Evolutionary conservation across 2,113 vertebrate species (phyloP).

Genomic region (Madoqua kirkii): DNA sequence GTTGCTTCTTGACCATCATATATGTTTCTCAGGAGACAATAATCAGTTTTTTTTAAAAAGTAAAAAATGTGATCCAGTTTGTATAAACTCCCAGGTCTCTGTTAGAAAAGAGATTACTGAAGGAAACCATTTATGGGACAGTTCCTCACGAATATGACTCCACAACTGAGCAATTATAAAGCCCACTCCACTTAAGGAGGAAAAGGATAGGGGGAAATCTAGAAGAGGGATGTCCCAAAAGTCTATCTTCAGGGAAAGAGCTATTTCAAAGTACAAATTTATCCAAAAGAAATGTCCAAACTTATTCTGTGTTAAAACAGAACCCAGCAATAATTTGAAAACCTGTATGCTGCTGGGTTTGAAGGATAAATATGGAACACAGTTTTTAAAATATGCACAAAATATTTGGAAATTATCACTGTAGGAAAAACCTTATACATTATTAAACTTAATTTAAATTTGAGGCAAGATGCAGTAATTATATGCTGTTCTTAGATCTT

Average conservation of each 20-base stretch:
- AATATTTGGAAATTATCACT: background rate
- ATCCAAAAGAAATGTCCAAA: background rate
- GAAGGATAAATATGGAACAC: background rate
- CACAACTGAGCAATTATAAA: background rate
- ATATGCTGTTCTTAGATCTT: background rate
- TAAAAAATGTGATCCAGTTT: background rate
- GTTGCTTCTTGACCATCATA: background rate
- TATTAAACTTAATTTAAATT: background rate
- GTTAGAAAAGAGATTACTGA: background rate
- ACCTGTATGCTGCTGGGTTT: background rate
- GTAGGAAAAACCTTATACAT: background rate
- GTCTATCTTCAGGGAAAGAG: background rate
- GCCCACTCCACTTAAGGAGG: background rate
- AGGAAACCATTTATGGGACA: background rate
- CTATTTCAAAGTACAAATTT: background rate
- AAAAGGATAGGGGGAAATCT: background rate
- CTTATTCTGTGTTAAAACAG: background rate
- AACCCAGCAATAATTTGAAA: background rate
- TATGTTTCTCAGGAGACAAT: background rate
- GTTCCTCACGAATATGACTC: background rate
- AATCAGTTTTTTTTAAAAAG: background rate
- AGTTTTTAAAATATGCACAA: background rate
- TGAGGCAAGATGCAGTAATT: background rate
- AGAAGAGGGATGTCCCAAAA: background rate
- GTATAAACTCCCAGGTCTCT: slow-evolving; percentile 3